Percentiles rank a stretch among this genome's conserved stretches.
Evolutionary conservation across 2,113 vertebrate genomes (phyloP).

Genomic region (Paratilapia polleni): DNA sequence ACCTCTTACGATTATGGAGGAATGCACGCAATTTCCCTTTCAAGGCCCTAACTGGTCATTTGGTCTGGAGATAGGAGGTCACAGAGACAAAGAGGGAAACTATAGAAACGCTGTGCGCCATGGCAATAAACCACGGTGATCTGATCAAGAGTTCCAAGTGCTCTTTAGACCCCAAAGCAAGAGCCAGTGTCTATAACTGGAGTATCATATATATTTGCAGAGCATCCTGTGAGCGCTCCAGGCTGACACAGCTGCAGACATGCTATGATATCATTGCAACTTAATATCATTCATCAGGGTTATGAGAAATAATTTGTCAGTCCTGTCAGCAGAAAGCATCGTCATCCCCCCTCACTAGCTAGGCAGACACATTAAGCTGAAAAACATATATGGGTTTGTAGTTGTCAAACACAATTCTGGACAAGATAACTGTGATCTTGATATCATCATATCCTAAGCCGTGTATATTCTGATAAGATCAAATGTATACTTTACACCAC

Average conservation of each 20-base stretch:
- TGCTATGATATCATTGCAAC: constrained; percentile 16
- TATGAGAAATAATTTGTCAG: constrained; percentile 38
- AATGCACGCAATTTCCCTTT: constrained; percentile 78
- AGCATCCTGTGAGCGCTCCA: not conserved
- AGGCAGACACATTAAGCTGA: constrained; percentile 2
- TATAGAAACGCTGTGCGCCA: constrained; percentile 49
- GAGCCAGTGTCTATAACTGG: constrained; percentile 25
- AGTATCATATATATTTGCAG: constrained; percentile 5
- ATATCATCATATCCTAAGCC: constrained; percentile 3
- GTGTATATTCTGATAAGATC: constrained; percentile 41
- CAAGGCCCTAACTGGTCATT: constrained; percentile 75
- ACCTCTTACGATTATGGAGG: constrained; percentile 76
- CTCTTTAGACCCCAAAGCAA: constrained; percentile 32
- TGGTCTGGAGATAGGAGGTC: constrained; percentile 72
- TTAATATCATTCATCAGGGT: constrained; percentile 13
- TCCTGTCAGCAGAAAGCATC: constrained; percentile 22
- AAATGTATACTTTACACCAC: constrained; percentile 36
- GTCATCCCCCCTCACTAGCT: not conserved
- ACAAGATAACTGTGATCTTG: constrained; percentile 15
- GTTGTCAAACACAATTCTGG: constrained; percentile 6
- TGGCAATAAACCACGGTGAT: constrained; percentile 42
- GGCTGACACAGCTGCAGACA: constrained; percentile 39
- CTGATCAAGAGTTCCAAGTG: constrained; percentile 40
- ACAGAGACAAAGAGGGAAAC: constrained; percentile 55
- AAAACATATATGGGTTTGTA: constrained; percentile 28